These are phyloP conservation scores for Myzus persicae DNA, from an alignment of 1,140 invertebrate species.

Conservation along the genomic window DNA sequence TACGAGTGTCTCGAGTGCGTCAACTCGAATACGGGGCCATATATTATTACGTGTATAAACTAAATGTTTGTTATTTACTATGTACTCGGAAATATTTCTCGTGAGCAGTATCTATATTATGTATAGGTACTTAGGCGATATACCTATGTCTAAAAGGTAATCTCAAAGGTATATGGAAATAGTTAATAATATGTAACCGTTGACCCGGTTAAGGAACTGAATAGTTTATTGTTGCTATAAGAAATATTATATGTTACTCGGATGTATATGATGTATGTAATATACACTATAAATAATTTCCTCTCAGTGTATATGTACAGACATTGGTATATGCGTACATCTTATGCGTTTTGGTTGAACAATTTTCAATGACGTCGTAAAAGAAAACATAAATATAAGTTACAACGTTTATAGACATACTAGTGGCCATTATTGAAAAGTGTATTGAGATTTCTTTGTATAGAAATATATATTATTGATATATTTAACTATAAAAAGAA, in stretches of 20 bases:
- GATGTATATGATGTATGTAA: not conserved
- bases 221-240: slow-evolving; percentile 13
- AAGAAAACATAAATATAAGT: not conserved
- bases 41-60: not conserved
- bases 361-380: not conserved
- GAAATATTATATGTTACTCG: not conserved
- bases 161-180: not conserved
- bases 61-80: not conserved
- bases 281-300: slow-evolving; percentile 7
- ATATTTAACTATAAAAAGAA: not conserved
- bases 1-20: not conserved
- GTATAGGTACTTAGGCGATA: not conserved
- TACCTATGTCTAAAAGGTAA: not conserved
- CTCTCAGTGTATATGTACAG: not conserved
- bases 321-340: not conserved
- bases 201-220: slow-evolving; percentile 22
- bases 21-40: not conserved
- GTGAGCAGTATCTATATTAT: not conserved
- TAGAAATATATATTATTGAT: not conserved
- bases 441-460: not conserved
- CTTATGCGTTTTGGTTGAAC: not conserved
- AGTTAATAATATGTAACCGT: slow-evolving; percentile 25
- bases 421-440: not conserved
- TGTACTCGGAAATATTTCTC: not conserved
- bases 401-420: not conserved